Percentiles rank a stretch among this genome's conserved stretches.
Evolutionary conservation across 1,140 invertebrate species (phyloP).

Genomic region (Cardiocondyla obscurior): DNA sequence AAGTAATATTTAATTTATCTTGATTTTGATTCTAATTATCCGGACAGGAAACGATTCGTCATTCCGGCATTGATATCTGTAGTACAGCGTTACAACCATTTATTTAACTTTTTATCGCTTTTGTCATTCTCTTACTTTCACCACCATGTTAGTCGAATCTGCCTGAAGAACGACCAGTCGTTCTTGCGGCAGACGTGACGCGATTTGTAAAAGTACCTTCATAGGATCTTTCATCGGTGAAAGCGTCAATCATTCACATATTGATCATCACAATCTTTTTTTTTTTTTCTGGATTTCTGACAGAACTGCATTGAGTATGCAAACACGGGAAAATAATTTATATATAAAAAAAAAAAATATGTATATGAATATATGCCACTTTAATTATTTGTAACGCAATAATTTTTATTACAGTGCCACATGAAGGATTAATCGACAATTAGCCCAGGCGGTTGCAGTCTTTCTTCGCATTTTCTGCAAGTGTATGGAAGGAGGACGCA

Average conservation of each 20-base stretch:
- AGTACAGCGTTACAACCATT: neutral
- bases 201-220: constrained; percentile 20
- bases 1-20: neutral
- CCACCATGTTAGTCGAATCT: constrained; percentile 42
- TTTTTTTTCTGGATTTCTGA: neutral
- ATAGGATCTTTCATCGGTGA: constrained; percentile 11
- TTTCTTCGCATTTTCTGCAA: too few relatives aligned
- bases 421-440: too few relatives aligned
- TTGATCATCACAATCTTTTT: too few relatives aligned
- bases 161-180: neutral
- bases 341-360: too few relatives aligned
- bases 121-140: constrained; percentile 19
- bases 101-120: neutral
- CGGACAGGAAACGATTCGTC: neutral
- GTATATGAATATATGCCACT: too few relatives aligned
- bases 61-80: neutral
- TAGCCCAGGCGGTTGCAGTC: too few relatives aligned
- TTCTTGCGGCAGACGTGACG: constrained; percentile 22
- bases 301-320: neutral
- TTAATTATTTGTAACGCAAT: too few relatives aligned
- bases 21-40: neutral
- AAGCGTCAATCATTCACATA: constrained; percentile 20
- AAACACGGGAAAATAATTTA: neutral
- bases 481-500: too few relatives aligned
- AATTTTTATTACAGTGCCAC: too few relatives aligned